Base-by-base conservation (phyloP, 2,113 vertebrate species). In the Lamprologus speciosus region DNA sequence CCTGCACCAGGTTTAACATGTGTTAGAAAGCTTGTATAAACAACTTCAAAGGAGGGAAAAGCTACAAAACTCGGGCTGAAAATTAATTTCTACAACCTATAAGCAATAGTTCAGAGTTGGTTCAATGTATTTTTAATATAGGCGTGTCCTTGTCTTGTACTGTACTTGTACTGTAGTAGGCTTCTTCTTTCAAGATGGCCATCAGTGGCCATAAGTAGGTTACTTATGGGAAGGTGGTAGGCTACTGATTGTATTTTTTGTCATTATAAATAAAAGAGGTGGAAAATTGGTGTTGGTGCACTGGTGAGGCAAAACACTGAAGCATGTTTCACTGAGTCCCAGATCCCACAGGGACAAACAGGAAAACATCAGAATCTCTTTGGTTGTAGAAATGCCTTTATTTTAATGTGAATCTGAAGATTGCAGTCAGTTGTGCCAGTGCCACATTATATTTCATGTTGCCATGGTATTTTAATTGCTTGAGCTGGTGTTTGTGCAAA, bases 151-250 rank as follows among this genome's bases (percentile, higher is more conserved):
- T 42, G 3, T 23, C 35, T 40, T 65, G 31, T 65, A 65, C 16
- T 60, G 57, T 6, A 10, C 14, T 60, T 60, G 28, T 60, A 33
- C 4, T 63, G 60, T 35, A 28, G 23, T 19, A 45, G 23, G 16
- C 23, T 82, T 4, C 4, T 3, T 9, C 80, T 47, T 82, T 70
- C 65, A 73, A 45, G 37, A 8, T 73, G 65, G 3, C 37, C 65
- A 70, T 0, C 65, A 26, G 0, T 28, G 21, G 3, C 3, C 3
- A 0, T 33, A 75, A 0, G 68, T 5, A 75, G 23, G 8, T 2
- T 47, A 2, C 40, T 17, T 75, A 47, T 75, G 23, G 42, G 40
- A 26, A 75, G 23, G 68, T 47, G 23, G 23, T 47, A 45, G 3
- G 68, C 23, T 75, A 75, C 16, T 75, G 0, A 75, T 73, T 53